Evolutionary conservation across 37 sponge, comb jelly and placozoan species (phyloP).

Genomic region (Lycopodina hypogea): DNA sequence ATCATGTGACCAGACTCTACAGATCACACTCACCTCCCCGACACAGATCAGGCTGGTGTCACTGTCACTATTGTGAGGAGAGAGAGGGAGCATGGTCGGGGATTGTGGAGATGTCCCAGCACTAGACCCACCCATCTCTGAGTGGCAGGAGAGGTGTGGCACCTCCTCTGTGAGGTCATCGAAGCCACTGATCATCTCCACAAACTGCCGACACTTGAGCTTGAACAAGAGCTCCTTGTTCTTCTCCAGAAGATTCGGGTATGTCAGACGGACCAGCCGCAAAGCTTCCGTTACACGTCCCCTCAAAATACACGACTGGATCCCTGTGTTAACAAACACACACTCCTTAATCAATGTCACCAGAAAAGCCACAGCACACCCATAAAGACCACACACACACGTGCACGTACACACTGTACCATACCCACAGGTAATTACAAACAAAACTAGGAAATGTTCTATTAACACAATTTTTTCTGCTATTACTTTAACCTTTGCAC

Average conservation of each 20-base stretch:
- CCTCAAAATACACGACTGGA: slow-evolving; percentile 77
- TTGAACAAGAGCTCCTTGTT: slow-evolving; percentile 78
- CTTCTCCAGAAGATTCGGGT: slow-evolving; percentile 73
- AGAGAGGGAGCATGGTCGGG: neutral
- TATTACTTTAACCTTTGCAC: too few species aligned
- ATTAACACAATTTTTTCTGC: too few species aligned
- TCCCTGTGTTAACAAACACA: slow-evolving; percentile 19
- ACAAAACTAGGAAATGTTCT: too few species aligned
- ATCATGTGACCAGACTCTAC: too few species aligned
- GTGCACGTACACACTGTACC: too few species aligned
- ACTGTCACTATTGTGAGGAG: slow-evolving; percentile 1
- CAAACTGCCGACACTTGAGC: slow-evolving; percentile 89
- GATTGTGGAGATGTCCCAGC: slow-evolving; percentile 11
- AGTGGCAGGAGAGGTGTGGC: slow-evolving; percentile 50
- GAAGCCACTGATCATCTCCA: slow-evolving; percentile 88
- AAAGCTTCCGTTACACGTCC: slow-evolving; percentile 84
- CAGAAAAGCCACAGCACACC: too few species aligned
- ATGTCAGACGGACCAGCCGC: slow-evolving; percentile 40
- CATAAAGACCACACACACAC: too few species aligned
- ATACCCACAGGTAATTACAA: too few species aligned
- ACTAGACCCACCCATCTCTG: slow-evolving; percentile 54
- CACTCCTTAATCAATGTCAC: too few species aligned
- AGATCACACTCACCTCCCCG: slow-evolving; percentile 19
- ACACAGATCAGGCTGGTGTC: neutral
- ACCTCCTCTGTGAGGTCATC: slow-evolving; percentile 40